phyloP scores from a whole-genome alignment of 2,888 invertebrate genomes.

The Archaeoteleia sp. region DNA sequence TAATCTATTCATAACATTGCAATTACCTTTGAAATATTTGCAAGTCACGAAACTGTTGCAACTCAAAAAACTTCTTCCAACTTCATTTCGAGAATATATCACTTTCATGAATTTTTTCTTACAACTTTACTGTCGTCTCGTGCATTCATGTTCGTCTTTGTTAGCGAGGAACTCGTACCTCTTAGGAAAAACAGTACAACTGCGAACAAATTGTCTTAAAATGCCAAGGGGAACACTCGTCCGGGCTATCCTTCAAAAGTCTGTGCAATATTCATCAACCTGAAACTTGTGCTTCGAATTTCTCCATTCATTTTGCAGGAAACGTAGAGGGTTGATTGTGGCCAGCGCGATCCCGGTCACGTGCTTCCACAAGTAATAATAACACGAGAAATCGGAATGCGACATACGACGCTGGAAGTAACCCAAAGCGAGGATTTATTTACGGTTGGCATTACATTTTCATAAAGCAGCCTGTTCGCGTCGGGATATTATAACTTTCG shows the following conservation, averaged over 20 bases:
- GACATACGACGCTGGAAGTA: slow-evolving; percentile 17
- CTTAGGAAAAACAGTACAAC: slow-evolving; percentile 1
- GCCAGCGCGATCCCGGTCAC: slow-evolving; percentile 22
- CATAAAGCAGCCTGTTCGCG: slow-evolving; percentile 44
- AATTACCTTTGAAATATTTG: no score
- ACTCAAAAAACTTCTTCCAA: no score
- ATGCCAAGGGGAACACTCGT: neutral
- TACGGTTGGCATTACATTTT: slow-evolving; percentile 45
- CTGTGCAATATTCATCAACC: neutral
- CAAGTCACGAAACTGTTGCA: no score
- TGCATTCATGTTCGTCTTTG: neutral
- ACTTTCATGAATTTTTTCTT: no score
- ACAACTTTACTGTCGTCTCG: no score
- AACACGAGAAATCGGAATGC: slow-evolving; percentile 2
- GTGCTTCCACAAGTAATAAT: slow-evolving; percentile 23
- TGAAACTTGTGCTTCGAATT: slow-evolving; percentile 10
- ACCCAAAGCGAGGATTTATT: slow-evolving; percentile 35
- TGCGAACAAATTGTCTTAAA: neutral
- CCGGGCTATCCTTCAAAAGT: neutral
- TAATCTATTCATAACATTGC: no score
- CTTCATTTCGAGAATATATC: no score
- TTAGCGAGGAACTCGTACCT: slow-evolving; percentile 2
- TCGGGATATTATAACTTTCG: slow-evolving; percentile 58
- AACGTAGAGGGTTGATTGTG: no score
- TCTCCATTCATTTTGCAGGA: neutral